These are phyloP conservation scores for Megamerina dolium DNA, from an alignment of 2,888 invertebrate genomes.

Conservation along the genomic window DNA sequence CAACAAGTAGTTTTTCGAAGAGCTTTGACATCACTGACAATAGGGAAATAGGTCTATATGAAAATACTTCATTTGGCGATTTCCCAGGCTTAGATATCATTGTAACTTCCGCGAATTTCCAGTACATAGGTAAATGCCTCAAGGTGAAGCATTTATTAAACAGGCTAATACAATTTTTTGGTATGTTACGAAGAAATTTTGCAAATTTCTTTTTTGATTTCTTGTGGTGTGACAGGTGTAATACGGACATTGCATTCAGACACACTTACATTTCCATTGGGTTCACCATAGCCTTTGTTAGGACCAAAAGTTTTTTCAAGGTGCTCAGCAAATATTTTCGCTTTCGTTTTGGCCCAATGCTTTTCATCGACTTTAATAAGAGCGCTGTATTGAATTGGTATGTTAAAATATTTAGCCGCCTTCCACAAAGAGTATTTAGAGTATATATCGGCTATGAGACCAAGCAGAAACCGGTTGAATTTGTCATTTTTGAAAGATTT, in stretches of 20 bases:
- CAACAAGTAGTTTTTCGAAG: background rate
- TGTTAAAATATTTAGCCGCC: constrained; percentile 1
- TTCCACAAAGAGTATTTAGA: background rate
- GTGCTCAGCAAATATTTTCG: background rate
- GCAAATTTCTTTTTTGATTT: background rate
- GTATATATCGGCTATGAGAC: background rate
- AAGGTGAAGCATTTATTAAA: background rate
- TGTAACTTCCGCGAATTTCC: constrained; percentile 1
- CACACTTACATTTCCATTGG: background rate
- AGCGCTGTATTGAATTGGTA: background rate
- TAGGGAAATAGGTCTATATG: background rate
- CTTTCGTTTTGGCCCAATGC: background rate
- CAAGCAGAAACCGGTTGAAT: background rate
- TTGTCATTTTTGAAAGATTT: background rate
- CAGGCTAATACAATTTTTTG: background rate
- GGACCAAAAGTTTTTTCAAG: background rate
- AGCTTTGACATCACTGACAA: no score
- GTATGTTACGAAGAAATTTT: background rate
- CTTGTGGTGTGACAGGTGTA: no score
- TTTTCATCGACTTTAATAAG: background rate
- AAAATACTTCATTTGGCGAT: background rate
- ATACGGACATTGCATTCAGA: background rate
- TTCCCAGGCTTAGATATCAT: constrained; percentile 5
- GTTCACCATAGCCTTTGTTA: no score
- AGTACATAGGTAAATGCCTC: background rate